Evolutionary conservation across 53 echinoderm and acorn worm species (phyloP), one percentile per base, ranked within the genome.

Genomic region (Stichopus horrens): DNA sequence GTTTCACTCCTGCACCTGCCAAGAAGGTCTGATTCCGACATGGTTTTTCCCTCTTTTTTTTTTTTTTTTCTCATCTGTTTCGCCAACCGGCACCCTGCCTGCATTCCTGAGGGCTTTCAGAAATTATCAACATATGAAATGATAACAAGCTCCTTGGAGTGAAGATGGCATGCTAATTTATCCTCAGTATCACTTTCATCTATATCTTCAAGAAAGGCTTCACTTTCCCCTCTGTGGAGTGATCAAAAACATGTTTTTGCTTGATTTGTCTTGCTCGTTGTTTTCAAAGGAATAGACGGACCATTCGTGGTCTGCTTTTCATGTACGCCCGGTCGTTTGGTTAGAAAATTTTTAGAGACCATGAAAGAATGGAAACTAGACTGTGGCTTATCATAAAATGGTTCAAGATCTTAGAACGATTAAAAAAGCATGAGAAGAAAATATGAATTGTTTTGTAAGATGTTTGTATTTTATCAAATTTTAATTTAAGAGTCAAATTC

Each of bases 1-100:
- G 79, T 79, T 53, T 79, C 55, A 54, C n/a, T 8, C 79, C 19
- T 79, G 79, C 79, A 79, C 79, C 79, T 79, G 79, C n/a, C 79
- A 79, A 53, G 79, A 51, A 54, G 79, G 55, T 55, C 55, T 79
- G 79, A 79, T 79, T 18, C 54, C 53, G 79, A 79, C n/a, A 53
- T 54, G 79, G 53, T 79, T 79, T 79, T 53, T 18, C 55, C 53
- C 18, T 79, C 79, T 52, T 79, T 53, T 54, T 51, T 78, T 54
- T 78, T 75, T 75, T n/a, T 78, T 78, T 79, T 53, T 18, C 55
- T 79, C 18, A 52, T 53, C 51, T 79, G 52, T 54, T 52, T 79
- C 54, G 51, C 63, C 16, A 16, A 63, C 63, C 53, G 79, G 79
- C 79, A 79, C 79, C 79, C 79, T 79, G 53, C 79, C 79, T 79